A percentile compares a stretch with the other conserved stretches of the same genome.
Evolutionary conservation across 2,888 invertebrate genomes (phyloP).

Genomic region (Agriotes lineatus): DNA sequence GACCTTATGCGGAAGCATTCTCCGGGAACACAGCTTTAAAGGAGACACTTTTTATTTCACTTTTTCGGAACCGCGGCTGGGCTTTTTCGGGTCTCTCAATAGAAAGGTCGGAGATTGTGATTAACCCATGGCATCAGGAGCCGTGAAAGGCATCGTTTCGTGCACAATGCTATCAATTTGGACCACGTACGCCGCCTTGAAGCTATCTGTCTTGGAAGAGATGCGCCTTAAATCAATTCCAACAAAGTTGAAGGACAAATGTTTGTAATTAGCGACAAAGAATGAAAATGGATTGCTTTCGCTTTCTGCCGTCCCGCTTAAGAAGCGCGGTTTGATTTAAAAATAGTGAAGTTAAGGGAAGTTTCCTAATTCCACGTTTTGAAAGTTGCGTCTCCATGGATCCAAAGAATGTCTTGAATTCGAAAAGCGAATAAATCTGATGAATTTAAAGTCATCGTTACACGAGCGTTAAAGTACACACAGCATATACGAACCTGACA

Average conservation of each 20-base stretch:
- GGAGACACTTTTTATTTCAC: neutral
- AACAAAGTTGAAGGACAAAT: neutral
- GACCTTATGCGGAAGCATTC: neutral
- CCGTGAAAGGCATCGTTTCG: slow-evolving; percentile 21
- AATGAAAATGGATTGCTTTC: neutral
- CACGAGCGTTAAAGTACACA: too few relatives aligned
- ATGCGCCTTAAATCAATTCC: slow-evolving; percentile 11
- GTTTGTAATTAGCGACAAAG: slow-evolving; percentile 12
- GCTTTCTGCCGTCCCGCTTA: neutral
- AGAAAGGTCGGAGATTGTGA: slow-evolving; percentile 24
- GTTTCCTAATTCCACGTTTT: too few relatives aligned
- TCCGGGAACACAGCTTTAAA: slow-evolving; percentile 1
- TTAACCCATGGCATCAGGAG: slow-evolving; percentile 16
- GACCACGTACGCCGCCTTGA: slow-evolving; percentile 17
- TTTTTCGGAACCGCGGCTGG: neutral
- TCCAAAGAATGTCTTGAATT: too few relatives aligned
- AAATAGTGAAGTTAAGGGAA: too few relatives aligned
- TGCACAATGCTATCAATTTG: slow-evolving; percentile 24
- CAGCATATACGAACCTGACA: too few relatives aligned
- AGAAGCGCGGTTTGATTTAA: neutral
- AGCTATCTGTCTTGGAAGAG: slow-evolving; percentile 4
- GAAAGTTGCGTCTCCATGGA: too few relatives aligned
- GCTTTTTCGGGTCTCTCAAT: slow-evolving; percentile 18
- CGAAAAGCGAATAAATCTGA: too few relatives aligned
- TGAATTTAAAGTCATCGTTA: too few relatives aligned